phyloP scores from a whole-genome alignment of 1,140 invertebrate genomes.

The Ridgeia piscesae region DNA sequence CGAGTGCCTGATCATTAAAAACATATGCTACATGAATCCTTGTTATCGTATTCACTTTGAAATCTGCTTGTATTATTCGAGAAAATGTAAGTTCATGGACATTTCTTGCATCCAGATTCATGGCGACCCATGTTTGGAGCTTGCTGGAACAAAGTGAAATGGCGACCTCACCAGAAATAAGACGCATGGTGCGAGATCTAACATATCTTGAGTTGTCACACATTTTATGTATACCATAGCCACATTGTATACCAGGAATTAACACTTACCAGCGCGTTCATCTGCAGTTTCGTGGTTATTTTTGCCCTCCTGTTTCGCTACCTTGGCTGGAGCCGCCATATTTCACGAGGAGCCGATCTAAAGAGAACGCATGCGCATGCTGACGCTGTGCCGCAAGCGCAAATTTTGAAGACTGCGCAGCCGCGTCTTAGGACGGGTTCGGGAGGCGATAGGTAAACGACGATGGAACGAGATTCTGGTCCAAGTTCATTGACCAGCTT shows the following conservation, averaged over 20 bases:
- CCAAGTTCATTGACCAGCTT: not conserved
- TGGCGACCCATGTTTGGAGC: not conserved
- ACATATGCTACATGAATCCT: not conserved
- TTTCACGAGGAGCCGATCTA: constrained; percentile 43
- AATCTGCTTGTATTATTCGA: not conserved
- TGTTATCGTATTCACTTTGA: not conserved
- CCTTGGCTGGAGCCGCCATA: constrained; percentile 53
- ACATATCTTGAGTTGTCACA: not conserved
- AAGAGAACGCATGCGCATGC: constrained; percentile 44
- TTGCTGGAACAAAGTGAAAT: constrained; percentile 1
- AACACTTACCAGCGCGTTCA: constrained; percentile 46
- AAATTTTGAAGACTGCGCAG: not conserved
- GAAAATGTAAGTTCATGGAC: not conserved
- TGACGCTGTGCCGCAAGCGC: not conserved
- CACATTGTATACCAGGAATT: not conserved
- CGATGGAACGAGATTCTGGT: not conserved
- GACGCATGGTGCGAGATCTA: not conserved
- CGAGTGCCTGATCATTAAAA: not conserved
- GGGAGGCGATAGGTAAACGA: not conserved
- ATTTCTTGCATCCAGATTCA: not conserved
- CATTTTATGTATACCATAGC: not conserved
- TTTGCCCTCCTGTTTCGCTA: constrained; percentile 49
- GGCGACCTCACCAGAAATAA: not conserved
- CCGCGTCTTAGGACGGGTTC: not conserved
- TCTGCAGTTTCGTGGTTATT: constrained; percentile 52